A percentile compares a stretch with the other conserved stretches of the same genome.
Evolutionary conservation across 2,888 invertebrate species (phyloP).

Genomic region (Hirtodrosophila trivittata): DNA sequence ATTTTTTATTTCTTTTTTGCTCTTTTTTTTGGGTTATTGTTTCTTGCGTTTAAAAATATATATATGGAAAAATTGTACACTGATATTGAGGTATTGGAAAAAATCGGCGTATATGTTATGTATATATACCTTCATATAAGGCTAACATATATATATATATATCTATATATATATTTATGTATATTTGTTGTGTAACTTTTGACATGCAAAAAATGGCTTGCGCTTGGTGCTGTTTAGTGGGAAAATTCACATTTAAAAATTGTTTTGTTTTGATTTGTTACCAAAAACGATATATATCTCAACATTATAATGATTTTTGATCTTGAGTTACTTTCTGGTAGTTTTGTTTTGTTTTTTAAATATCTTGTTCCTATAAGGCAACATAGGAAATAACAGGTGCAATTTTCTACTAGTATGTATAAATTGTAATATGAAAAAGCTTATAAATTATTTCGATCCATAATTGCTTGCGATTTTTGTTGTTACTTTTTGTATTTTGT

Average conservation of each 20-base stretch:
- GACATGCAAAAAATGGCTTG: constrained; percentile 79
- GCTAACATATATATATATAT: constrained; percentile 29
- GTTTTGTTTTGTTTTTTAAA: constrained; percentile 10
- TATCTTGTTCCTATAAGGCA: constrained; percentile 55
- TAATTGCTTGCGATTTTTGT: constrained; percentile 70
- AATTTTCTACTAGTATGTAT: constrained; percentile 68
- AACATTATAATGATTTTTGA: constrained; percentile 10
- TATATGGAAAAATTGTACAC: constrained; percentile 75
- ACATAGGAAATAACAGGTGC: constrained; percentile 71
- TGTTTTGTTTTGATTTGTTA: constrained; percentile 32
- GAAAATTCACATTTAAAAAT: constrained; percentile 62
- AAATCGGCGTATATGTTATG: constrained; percentile 73
- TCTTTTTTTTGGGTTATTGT: constrained; percentile 27
- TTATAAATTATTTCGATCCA: constrained; percentile 72
- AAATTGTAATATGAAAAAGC: constrained; percentile 73
- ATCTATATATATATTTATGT: constrained; percentile 25
- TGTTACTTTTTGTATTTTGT: constrained; percentile 21
- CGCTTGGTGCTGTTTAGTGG: constrained; percentile 76
- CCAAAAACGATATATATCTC: constrained; percentile 37
- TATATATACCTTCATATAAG: constrained; percentile 37
- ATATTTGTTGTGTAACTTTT: constrained; percentile 52
- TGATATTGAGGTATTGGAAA: constrained; percentile 79
- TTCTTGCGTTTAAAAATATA: constrained; percentile 54
- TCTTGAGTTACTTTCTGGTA: too few relatives aligned
- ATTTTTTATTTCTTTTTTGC: too few relatives aligned